Conservation (phyloP, 2,888 invertebrate species). For the Athalia circularis region DNA sequence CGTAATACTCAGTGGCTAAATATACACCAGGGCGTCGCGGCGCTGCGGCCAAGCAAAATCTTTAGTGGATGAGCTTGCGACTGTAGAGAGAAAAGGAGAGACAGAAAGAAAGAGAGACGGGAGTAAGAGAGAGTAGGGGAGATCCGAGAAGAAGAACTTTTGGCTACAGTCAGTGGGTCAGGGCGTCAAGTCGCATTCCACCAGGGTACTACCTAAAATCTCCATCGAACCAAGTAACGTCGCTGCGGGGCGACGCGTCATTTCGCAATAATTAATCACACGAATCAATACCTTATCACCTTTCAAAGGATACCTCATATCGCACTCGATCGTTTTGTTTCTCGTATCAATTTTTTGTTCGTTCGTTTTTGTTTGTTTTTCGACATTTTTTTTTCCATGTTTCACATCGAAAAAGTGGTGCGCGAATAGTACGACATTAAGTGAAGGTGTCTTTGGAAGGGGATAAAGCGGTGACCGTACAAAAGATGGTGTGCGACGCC, state of each 20-base stretch:
- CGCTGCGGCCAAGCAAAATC: slow-evolving; percentile 48
- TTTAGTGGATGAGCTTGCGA: slow-evolving; percentile 46
- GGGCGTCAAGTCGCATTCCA: slow-evolving; percentile 71
- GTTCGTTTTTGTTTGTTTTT: background rate
- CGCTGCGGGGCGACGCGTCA: slow-evolving; percentile 1
- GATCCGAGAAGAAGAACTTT: slow-evolving; percentile 64
- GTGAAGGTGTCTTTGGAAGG: slow-evolving; percentile 35
- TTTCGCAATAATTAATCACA: background rate
- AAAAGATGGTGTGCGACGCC: slow-evolving; percentile 71
- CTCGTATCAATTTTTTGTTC: background rate
- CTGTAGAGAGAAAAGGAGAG: slow-evolving; percentile 49
- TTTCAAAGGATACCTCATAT: too few relatives aligned
- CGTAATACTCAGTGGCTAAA: slow-evolving; percentile 69
- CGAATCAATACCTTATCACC: too few relatives aligned
- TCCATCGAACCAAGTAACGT: slow-evolving; percentile 25
- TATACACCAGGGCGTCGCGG: slow-evolving; percentile 63
- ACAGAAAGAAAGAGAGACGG: slow-evolving; percentile 46
- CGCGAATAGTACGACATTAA: slow-evolving; percentile 1
- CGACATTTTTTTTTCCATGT: background rate
- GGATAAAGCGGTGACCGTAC: slow-evolving; percentile 37
- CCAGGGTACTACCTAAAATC: slow-evolving; percentile 60
- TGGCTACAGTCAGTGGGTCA: slow-evolving; percentile 73
- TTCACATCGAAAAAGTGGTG: slow-evolving; percentile 27
- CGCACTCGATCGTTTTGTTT: background rate
- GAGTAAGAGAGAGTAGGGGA: slow-evolving; percentile 48